Conservation (phyloP, 2,888 invertebrate genomes). For the Drosophila buzzatii region DNA sequence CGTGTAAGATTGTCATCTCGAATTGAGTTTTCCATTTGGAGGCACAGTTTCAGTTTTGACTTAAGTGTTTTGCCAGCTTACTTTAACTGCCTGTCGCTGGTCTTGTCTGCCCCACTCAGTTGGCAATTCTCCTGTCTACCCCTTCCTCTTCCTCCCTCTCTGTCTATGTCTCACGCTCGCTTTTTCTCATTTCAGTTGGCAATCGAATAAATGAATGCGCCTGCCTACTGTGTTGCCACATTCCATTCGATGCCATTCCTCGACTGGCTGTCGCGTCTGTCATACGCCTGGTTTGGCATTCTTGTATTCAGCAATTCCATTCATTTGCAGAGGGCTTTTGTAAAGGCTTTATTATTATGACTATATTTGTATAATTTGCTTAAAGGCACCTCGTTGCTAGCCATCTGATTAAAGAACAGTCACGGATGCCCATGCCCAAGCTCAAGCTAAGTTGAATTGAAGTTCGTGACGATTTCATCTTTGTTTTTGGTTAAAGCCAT, state of each 20-base stretch:
- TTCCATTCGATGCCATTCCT: slow-evolving; percentile 28
- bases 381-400: slow-evolving; percentile 39
- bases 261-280: slow-evolving; percentile 31
- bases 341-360: slow-evolving; percentile 47
- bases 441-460: slow-evolving; percentile 32
- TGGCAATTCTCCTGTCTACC: neutral
- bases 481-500: slow-evolving; percentile 59
- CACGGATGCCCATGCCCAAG: slow-evolving; percentile 8
- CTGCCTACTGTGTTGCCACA: slow-evolving; percentile 39
- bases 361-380: slow-evolving; percentile 51
- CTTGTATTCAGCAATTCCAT: slow-evolving; percentile 50
- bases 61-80: slow-evolving; percentile 60
- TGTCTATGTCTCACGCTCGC: neutral
- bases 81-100: slow-evolving; percentile 46
- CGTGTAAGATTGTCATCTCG: slow-evolving; percentile 53
- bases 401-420: slow-evolving; percentile 40
- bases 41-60: slow-evolving; percentile 50
- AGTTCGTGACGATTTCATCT: slow-evolving; percentile 57
- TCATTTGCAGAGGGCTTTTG: slow-evolving; percentile 51
- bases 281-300: slow-evolving; percentile 64
- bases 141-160: neutral
- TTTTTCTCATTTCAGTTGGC: slow-evolving; percentile 5
- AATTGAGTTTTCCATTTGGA: slow-evolving; percentile 50
- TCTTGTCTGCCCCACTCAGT: slow-evolving; percentile 5
- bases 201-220: slow-evolving; percentile 56